phyloP scores from a whole-genome alignment of 2,888 invertebrate genomes.

The Panzeria rudis region DNA sequence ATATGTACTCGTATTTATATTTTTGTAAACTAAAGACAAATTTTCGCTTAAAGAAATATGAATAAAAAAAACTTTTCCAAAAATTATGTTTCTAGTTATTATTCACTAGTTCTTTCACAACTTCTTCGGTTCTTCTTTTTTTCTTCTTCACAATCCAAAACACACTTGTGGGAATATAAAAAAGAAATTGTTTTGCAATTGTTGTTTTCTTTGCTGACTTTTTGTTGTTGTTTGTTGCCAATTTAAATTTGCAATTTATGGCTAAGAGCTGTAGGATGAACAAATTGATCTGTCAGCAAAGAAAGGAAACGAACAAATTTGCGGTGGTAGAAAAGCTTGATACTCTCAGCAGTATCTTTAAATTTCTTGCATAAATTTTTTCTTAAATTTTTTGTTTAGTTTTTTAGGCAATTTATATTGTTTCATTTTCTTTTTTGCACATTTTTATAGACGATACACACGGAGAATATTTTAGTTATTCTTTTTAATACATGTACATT shows the following conservation, averaged over 20 bases:
- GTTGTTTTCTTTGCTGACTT: neutral
- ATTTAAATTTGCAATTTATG: constrained; percentile 29
- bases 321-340: neutral
- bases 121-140: neutral
- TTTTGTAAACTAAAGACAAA: no score
- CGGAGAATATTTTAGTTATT: neutral
- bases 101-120: neutral
- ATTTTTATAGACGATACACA: neutral
- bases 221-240: neutral
- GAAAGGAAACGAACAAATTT: neutral
- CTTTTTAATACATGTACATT: no score
- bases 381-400: neutral
- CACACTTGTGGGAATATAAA: constrained; percentile 31
- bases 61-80: no score
- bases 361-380: constrained; percentile 6
- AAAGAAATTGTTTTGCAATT: constrained; percentile 8
- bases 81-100: neutral
- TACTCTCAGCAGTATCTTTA: constrained; percentile 8
- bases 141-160: neutral
- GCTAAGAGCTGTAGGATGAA: constrained; percentile 26
- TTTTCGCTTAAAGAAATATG: neutral
- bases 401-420: constrained; percentile 41
- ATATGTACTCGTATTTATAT: no score
- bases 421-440: neutral
- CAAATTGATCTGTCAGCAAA: constrained; percentile 58